These are phyloP conservation scores for Tragelaphus buxtoni DNA, from an alignment of 2,113 vertebrate species.

Conservation along the genomic window DNA sequence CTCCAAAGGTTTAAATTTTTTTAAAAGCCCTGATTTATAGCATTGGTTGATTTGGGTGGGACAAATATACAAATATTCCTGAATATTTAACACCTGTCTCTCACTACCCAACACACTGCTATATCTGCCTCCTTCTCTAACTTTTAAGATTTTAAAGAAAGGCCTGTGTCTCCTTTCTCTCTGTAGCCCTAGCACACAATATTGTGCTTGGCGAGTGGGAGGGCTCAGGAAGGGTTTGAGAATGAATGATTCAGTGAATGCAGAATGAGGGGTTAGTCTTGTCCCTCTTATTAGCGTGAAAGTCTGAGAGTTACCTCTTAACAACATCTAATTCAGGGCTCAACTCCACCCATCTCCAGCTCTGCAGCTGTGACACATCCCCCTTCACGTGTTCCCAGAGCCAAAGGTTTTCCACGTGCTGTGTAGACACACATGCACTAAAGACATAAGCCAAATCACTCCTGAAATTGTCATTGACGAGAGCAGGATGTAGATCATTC, in stretches of 20 bases:
- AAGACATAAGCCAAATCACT: slow-evolving; percentile 65
- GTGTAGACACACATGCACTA: not conserved
- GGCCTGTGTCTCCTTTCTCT: not conserved
- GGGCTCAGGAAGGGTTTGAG: not conserved
- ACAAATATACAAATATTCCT: not conserved
- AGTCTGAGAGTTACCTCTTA: not conserved
- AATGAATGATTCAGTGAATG: not conserved
- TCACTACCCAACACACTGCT: not conserved
- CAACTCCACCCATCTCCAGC: not conserved
- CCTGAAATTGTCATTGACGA: slow-evolving; percentile 57
- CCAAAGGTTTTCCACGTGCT: not conserved
- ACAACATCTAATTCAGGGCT: not conserved
- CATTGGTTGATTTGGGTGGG: not conserved
- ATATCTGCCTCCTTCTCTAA: not conserved
- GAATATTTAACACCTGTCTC: not conserved
- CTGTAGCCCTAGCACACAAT: not conserved
- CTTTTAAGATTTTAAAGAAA: not conserved
- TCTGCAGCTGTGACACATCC: not conserved
- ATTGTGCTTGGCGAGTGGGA: not conserved
- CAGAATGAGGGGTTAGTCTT: not conserved
- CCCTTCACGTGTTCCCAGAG: not conserved
- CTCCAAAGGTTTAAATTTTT: not conserved
- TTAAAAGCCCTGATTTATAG: not conserved
- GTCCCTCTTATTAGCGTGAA: not conserved
- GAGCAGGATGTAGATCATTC: slow-evolving; percentile 61